phyloP scores from a whole-genome alignment of 2,888 invertebrate species.

The Drosophila aldrichi region DNA sequence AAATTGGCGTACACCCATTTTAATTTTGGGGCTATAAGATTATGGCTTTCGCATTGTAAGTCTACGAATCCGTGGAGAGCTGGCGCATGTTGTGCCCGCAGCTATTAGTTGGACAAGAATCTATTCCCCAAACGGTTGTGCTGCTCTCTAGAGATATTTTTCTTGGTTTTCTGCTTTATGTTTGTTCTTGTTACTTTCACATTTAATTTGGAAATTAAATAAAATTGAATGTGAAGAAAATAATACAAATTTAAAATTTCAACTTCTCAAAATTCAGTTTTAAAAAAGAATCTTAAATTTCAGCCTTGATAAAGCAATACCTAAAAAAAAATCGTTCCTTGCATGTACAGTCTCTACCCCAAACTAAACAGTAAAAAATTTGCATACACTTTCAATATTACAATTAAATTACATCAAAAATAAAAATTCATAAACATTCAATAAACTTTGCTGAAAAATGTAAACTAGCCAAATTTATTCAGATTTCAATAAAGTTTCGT shows the following conservation, averaged over 20 bases:
- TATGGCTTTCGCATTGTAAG: constrained; percentile 64
- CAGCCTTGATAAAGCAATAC: no score
- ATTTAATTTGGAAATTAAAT: neutral
- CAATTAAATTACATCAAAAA: neutral
- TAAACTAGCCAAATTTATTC: neutral
- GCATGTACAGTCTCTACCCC: neutral
- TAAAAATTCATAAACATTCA: neutral
- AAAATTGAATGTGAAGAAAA: neutral
- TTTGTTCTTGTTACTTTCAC: neutral
- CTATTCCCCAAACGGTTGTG: neutral
- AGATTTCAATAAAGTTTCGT: neutral
- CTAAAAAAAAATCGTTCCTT: no score
- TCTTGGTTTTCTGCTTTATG: neutral
- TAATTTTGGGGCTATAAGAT: constrained; percentile 72
- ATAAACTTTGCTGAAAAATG: neutral
- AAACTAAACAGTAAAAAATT: neutral
- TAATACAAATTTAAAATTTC: neutral
- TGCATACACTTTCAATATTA: neutral
- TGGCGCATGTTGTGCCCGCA: constrained; percentile 13
- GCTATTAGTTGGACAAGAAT: constrained; percentile 17
- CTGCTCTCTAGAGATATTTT: neutral
- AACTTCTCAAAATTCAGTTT: neutral
- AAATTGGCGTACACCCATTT: constrained; percentile 78
- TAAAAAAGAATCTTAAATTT: neutral
- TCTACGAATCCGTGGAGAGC: constrained; percentile 31